These are phyloP conservation scores for Herminia tarsipennalis DNA, from an alignment of 2,888 invertebrate genomes.

Conservation along the genomic window DNA sequence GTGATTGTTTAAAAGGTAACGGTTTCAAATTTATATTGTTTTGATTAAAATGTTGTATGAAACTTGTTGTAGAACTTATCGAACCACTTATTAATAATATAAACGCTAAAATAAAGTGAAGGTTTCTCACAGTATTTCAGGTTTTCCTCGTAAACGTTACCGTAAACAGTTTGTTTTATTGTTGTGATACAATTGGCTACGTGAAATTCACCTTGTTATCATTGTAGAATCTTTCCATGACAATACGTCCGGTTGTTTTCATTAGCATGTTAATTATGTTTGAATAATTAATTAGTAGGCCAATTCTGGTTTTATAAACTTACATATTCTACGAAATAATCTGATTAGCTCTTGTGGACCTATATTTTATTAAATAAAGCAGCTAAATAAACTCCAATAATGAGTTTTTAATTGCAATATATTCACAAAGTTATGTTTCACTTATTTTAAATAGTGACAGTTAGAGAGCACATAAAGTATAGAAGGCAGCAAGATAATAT, in stretches of 20 bases:
- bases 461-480: no score
- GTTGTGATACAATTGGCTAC: constrained; percentile 17
- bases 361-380: no score
- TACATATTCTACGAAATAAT: no score
- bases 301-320: no score
- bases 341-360: no score
- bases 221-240: constrained; percentile 19
- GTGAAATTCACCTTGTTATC: constrained; percentile 14
- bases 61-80: constrained; percentile 1
- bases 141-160: constrained; percentile 24
- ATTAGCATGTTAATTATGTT: no score
- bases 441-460: no score
- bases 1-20: constrained; percentile 81
- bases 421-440: no score
- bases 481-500: no score
- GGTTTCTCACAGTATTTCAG: constrained; percentile 4
- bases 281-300: no score
- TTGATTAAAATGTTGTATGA: constrained; percentile 17
- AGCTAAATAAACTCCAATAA: no score
- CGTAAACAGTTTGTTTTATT: constrained; percentile 32
- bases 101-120: not conserved
- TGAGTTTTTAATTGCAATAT: no score
- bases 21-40: constrained; percentile 56
- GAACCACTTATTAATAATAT: not conserved
- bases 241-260: constrained; percentile 12